phyloP scores from a whole-genome alignment of 2,113 vertebrate species.

The Rattus norvegicus region DNA sequence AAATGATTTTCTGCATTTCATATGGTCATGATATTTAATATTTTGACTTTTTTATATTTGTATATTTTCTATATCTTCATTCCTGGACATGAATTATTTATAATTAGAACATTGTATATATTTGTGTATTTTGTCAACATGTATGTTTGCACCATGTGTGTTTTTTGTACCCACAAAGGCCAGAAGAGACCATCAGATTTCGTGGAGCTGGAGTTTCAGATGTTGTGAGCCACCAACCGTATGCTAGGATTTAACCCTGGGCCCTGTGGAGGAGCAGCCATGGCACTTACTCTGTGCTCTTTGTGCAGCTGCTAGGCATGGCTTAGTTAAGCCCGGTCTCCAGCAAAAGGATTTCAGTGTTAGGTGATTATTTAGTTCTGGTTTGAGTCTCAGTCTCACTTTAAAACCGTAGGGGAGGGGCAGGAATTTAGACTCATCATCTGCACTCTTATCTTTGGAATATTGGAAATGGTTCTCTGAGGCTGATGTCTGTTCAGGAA shows the following conservation, averaged over 20 bases:
- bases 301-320: not conserved
- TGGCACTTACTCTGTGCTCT: not conserved
- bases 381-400: not conserved
- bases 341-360: not conserved
- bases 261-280: not conserved
- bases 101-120: not conserved
- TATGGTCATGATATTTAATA: not conserved
- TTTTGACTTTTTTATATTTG: not conserved
- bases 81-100: not conserved
- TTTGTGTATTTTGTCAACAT: not conserved
- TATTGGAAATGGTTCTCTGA: not conserved
- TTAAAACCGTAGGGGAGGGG: no score
- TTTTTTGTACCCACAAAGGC: not conserved
- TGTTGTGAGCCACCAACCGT: not conserved
- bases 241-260: not conserved
- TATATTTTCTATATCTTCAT: not conserved
- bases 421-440: not conserved
- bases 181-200: not conserved
- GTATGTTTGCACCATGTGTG: not conserved
- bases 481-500: not conserved
- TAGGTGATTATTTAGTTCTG: not conserved
- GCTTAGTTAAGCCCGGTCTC: slow-evolving; percentile 8
- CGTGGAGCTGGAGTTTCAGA: not conserved
- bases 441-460: not conserved
- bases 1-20: not conserved